These are phyloP conservation scores for Piscicola geometra DNA, from an alignment of 2,888 invertebrate genomes.

Conservation along the genomic window DNA sequence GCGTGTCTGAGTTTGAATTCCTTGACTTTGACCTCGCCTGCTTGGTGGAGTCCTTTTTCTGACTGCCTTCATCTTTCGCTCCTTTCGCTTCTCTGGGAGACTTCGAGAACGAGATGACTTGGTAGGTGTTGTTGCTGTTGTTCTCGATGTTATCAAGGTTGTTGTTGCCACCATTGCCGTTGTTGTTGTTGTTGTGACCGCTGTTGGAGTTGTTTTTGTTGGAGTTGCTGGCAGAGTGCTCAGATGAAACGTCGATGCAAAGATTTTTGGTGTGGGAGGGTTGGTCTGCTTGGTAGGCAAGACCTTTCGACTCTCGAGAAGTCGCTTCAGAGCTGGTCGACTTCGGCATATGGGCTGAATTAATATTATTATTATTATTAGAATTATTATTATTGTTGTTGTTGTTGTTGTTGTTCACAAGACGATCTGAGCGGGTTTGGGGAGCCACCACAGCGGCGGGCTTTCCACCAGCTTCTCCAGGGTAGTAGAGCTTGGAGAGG, in stretches of 20 bases:
- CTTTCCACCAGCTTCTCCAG: slow-evolving; percentile 31
- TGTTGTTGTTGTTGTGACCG: slow-evolving; percentile 7
- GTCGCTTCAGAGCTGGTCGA: not conserved
- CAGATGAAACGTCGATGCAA: not conserved
- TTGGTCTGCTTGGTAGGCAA: no score
- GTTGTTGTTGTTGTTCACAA: not conserved
- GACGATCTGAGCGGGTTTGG: slow-evolving; percentile 27
- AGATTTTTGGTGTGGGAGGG: no score
- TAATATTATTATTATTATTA: no score
- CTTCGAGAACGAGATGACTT: slow-evolving; percentile 1
- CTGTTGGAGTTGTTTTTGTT: no score
- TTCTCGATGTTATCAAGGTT: not conserved
- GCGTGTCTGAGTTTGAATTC: not conserved
- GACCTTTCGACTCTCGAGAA: not conserved
- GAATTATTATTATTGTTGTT: not conserved
- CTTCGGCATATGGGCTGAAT: no score
- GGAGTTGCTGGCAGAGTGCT: not conserved
- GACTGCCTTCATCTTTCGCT: not conserved
- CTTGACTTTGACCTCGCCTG: slow-evolving; percentile 6
- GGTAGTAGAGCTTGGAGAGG: not conserved
- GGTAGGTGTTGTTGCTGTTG: slow-evolving; percentile 23
- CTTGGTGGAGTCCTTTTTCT: slow-evolving; percentile 15
- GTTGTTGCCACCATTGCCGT: not conserved
- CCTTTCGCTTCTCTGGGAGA: slow-evolving; percentile 8
- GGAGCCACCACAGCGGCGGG: slow-evolving; percentile 38